These are phyloP conservation scores for Acleris emargana DNA, from an alignment of 2,888 invertebrate genomes.

Conservation along the genomic window DNA sequence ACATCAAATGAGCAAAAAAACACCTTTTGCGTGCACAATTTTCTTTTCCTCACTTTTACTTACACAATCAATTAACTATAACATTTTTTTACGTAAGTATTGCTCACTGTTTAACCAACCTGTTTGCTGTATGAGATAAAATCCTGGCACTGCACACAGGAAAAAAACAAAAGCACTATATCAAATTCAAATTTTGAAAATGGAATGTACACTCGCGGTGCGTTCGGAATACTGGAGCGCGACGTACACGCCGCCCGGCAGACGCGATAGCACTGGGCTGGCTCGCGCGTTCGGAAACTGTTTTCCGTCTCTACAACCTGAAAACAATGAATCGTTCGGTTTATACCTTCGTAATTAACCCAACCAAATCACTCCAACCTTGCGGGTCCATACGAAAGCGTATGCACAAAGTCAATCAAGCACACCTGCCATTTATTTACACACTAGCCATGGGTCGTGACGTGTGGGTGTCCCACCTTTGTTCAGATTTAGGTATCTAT, in stretches of 20 bases:
- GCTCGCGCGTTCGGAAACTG: slow-evolving; percentile 2
- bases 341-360: slow-evolving; percentile 52
- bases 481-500: too few relatives aligned
- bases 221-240: slow-evolving; percentile 38
- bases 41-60: slow-evolving; percentile 46
- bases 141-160: slow-evolving; percentile 70
- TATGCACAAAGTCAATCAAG: too few relatives aligned
- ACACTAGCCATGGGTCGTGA: too few relatives aligned
- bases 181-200: slow-evolving; percentile 55
- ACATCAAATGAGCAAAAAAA: slow-evolving; percentile 40
- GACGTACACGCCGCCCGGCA: slow-evolving; percentile 21
- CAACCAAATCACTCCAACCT: too few relatives aligned
- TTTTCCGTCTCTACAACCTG: slow-evolving; percentile 39
- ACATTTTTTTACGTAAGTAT: slow-evolving; percentile 39
- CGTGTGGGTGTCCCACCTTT: too few relatives aligned
- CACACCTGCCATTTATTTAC: too few relatives aligned
- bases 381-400: too few relatives aligned
- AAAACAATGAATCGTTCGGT: slow-evolving; percentile 54
- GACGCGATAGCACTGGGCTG: slow-evolving; percentile 29
- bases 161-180: slow-evolving; percentile 58
- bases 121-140: slow-evolving; percentile 51
- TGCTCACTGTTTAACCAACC: slow-evolving; percentile 52
- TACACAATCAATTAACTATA: slow-evolving; percentile 41
- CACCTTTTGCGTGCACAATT: slow-evolving; percentile 36
- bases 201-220: slow-evolving; percentile 63